Evolutionary conservation across 2,113 vertebrate species (phyloP).

Genomic region (Syrmaticus mikado): DNA sequence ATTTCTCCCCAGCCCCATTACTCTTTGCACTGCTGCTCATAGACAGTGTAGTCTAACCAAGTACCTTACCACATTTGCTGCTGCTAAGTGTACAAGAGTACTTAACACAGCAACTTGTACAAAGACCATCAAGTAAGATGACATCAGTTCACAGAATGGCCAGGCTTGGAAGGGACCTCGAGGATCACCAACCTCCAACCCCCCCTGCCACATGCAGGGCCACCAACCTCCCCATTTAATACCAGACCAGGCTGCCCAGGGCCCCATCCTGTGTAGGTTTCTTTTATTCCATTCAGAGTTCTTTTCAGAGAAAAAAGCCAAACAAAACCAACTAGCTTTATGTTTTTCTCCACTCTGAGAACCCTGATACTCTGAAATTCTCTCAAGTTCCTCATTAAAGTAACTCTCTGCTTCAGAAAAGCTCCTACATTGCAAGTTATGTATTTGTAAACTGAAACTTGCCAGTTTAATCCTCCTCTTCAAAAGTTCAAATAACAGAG

Average conservation of each 20-base stretch:
- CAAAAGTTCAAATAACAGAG: background rate
- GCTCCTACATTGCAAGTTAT: background rate
- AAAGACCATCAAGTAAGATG: background rate
- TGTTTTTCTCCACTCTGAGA: background rate
- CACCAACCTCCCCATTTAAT: too few species aligned
- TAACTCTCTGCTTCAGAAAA: background rate
- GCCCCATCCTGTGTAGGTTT: too few species aligned
- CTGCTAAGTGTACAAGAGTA: fast-evolving
- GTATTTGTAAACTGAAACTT: background rate
- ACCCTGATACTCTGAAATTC: background rate
- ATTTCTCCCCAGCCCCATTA: fast-evolving
- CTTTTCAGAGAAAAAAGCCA: background rate
- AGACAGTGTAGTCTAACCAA: background rate
- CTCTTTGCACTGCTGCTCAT: background rate
- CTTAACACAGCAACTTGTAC: background rate
- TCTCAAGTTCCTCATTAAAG: background rate
- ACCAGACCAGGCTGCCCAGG: too few species aligned
- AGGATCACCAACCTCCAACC: too few species aligned
- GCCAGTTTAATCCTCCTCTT: background rate
- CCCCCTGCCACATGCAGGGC: too few species aligned
- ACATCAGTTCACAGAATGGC: background rate
- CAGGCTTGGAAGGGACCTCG: too few species aligned
- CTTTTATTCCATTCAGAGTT: background rate
- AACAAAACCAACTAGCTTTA: background rate
- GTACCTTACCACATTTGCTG: fast-evolving